phyloP scores from a whole-genome alignment of 2,113 vertebrate species.

The Phyllopteryx taeniolatus region DNA sequence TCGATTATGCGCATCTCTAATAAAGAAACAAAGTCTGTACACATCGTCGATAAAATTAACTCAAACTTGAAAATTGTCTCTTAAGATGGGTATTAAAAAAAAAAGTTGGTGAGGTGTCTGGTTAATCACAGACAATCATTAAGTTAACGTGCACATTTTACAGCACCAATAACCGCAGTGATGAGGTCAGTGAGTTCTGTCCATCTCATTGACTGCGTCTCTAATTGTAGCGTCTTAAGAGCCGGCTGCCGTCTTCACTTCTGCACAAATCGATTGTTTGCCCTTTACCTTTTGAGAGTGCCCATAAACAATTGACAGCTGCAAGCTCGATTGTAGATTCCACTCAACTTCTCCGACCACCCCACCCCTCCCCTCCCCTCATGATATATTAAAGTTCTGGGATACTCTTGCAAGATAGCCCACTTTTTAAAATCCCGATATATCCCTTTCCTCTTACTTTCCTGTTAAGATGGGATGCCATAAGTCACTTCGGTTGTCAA shows the following conservation, averaged over 20 bases:
- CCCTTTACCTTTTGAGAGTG: constrained; percentile 52
- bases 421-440: constrained; percentile 21
- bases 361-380: not conserved
- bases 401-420: constrained; percentile 17
- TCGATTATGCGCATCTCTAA: not conserved
- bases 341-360: constrained; percentile 3
- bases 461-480: constrained; percentile 15
- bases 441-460: constrained; percentile 13
- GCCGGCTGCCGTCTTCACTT: constrained; percentile 74
- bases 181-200: constrained; percentile 35
- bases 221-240: constrained; percentile 76
- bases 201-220: constrained; percentile 60
- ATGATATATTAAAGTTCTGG: constrained; percentile 33
- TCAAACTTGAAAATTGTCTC: not conserved
- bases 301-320: constrained; percentile 49
- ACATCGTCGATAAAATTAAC: not conserved
- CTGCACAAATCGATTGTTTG: constrained; percentile 73
- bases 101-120: not conserved
- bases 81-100: not conserved
- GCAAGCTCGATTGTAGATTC: constrained; percentile 24
- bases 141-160: not conserved
- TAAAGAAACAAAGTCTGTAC: not conserved
- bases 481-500: constrained; percentile 36
- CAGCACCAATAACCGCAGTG: constrained; percentile 26
- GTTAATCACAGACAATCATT: not conserved